Conservation (phyloP, 2,797 vertebrate species). For the Heterohyrax brucei region DNA sequence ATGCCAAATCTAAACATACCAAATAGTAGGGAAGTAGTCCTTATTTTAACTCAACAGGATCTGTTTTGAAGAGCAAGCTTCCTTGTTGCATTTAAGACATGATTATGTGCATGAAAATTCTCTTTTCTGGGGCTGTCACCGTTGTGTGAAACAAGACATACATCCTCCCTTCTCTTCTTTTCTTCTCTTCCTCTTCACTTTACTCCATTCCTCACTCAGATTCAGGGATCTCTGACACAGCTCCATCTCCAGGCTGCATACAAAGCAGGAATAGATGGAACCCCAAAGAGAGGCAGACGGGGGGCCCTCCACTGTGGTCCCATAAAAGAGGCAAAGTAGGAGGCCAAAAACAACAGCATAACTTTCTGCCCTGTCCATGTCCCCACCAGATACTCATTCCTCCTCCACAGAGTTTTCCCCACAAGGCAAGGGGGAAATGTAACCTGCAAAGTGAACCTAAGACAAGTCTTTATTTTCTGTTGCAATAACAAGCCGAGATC, state of each 20-base stretch:
- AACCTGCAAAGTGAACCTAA: not conserved
- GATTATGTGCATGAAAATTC: not conserved
- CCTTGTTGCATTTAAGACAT: not conserved
- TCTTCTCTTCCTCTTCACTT: not conserved
- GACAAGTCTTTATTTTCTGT: not conserved
- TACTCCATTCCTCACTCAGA: not conserved
- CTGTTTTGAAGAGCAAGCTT: conserved; percentile 2
- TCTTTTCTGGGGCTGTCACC: not conserved
- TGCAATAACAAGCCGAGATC: conserved; percentile 45
- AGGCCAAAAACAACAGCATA: not conserved
- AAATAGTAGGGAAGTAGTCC: conserved; percentile 20
- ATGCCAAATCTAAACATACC: not conserved
- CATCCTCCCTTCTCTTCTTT: not conserved
- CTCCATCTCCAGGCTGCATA: not conserved
- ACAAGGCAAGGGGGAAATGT: not conserved
- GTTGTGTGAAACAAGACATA: not conserved
- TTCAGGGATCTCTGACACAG: not conserved
- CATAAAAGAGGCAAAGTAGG: not conserved
- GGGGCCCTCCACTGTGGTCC: not conserved
- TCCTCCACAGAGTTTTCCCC: not conserved
- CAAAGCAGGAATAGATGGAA: not conserved
- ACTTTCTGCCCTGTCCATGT: not conserved
- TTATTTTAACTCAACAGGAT: conserved; percentile 2
- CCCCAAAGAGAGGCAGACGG: too few relatives aligned
- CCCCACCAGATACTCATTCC: not conserved